Evolutionary conservation across 2,797 vertebrate species (phyloP).

Genomic region (Xiphophorus birchmanni): DNA sequence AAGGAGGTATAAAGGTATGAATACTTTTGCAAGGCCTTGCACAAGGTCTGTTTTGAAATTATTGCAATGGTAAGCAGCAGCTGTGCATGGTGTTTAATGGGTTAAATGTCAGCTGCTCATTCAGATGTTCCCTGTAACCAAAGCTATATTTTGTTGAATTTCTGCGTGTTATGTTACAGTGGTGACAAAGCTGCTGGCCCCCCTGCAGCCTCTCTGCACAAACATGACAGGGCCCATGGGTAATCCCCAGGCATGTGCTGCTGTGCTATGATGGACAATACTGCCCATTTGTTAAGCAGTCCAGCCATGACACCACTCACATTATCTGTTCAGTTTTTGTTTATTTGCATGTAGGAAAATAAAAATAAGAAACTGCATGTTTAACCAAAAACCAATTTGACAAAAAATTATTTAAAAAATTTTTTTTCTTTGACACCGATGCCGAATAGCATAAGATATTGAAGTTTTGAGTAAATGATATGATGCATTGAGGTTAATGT

Average conservation of each 20-base stretch:
- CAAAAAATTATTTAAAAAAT: not conserved
- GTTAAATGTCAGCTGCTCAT: not conserved
- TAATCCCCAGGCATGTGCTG: constrained; percentile 79
- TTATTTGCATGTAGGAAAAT: not conserved
- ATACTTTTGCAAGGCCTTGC: not conserved
- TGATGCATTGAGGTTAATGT: not conserved
- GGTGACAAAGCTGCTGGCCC: constrained; percentile 65
- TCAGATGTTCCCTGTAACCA: constrained; percentile 9
- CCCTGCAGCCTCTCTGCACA: constrained; percentile 59
- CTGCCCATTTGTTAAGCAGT: constrained; percentile 36
- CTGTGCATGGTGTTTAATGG: not conserved
- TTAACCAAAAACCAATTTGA: not conserved
- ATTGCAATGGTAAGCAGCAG: not conserved
- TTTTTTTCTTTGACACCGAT: not conserved
- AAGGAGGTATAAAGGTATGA: not conserved
- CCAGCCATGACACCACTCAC: constrained; percentile 21
- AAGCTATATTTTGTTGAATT: constrained; percentile 39
- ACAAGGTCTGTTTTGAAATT: not conserved
- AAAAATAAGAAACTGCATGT: constrained; percentile 2
- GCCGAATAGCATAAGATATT: not conserved
- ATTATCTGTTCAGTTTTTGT: not conserved
- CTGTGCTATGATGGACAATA: constrained; percentile 65
- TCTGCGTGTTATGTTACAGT: constrained; percentile 55
- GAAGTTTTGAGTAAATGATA: not conserved
- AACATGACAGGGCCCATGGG: constrained; percentile 59